Evolutionary conservation across 2,797 vertebrate species (phyloP).

Genomic region (Trichosurus vulpecula): DNA sequence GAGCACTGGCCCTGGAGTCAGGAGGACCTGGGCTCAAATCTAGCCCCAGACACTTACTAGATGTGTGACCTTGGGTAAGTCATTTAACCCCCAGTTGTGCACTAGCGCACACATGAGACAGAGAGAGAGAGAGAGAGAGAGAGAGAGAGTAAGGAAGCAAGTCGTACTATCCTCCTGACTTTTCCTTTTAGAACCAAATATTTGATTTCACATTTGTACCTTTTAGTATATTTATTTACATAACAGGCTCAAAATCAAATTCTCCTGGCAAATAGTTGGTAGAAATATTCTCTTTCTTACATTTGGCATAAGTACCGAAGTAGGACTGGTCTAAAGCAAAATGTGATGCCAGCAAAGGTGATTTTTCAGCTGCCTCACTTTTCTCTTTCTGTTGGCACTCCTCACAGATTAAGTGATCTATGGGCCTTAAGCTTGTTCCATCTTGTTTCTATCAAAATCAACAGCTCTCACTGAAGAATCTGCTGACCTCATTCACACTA

Average conservation of each 20-base stretch:
- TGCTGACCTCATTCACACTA: not conserved
- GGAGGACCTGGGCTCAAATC: not conserved
- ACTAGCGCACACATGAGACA: too few relatives aligned
- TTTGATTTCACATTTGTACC: not conserved
- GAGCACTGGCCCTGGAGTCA: not conserved
- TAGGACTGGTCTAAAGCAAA: not conserved
- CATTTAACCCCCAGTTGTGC: not conserved
- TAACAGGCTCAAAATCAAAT: not conserved
- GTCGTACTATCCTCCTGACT: not conserved
- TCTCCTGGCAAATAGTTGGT: not conserved
- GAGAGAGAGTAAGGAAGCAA: not conserved
- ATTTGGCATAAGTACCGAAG: not conserved
- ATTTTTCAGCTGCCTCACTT: not conserved
- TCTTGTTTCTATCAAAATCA: not conserved
- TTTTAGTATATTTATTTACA: not conserved
- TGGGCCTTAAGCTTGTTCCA: not conserved
- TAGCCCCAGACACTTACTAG: not conserved
- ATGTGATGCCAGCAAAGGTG: not conserved
- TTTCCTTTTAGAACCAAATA: not conserved
- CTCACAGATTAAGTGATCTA: not conserved
- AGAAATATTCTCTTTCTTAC: not conserved
- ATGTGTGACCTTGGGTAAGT: not conserved
- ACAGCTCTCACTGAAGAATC: not conserved
- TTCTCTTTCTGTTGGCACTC: not conserved
- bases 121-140: too few relatives aligned